Evolutionary conservation across 2,113 vertebrate genomes (phyloP).

Genomic region (Motacilla tschutschensis): DNA sequence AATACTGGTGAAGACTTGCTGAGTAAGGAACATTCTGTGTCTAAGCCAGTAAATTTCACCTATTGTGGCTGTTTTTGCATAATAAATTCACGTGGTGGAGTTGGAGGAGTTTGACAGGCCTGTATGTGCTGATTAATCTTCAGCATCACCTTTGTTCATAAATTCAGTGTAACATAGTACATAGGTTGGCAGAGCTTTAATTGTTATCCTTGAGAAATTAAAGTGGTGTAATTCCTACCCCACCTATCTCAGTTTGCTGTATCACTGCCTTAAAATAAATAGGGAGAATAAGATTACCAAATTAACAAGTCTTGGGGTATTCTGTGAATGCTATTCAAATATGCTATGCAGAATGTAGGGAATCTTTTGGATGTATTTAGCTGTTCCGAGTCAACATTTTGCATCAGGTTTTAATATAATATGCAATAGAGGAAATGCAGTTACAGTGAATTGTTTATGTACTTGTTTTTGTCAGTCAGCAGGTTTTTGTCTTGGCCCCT

Average conservation of each 20-base stretch:
- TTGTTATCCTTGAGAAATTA: not conserved
- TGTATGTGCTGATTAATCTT: not conserved
- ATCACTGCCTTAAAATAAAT: not conserved
- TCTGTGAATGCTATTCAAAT: not conserved
- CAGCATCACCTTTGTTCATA: not conserved
- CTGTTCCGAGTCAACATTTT: conserved; percentile 9
- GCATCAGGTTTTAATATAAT: not conserved
- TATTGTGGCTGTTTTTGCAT: not conserved
- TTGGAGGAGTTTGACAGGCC: not conserved
- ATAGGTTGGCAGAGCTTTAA: not conserved
- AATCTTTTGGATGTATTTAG: not conserved
- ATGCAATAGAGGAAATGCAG: not conserved
- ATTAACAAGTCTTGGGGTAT: not conserved
- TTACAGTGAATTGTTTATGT: not conserved
- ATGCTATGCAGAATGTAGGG: not conserved
- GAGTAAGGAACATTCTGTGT: not conserved
- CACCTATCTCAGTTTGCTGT: not conserved
- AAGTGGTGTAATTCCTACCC: not conserved
- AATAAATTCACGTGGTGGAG: not conserved
- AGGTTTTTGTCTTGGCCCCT: not conserved
- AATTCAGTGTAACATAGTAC: not conserved
- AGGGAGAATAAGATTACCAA: not conserved
- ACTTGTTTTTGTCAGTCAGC: conserved; percentile 7
- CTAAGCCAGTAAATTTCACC: not conserved
- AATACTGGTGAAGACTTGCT: not conserved